Conservation (phyloP, 2,888 invertebrate genomes). For the Caenorhabditis virilis region DNA sequence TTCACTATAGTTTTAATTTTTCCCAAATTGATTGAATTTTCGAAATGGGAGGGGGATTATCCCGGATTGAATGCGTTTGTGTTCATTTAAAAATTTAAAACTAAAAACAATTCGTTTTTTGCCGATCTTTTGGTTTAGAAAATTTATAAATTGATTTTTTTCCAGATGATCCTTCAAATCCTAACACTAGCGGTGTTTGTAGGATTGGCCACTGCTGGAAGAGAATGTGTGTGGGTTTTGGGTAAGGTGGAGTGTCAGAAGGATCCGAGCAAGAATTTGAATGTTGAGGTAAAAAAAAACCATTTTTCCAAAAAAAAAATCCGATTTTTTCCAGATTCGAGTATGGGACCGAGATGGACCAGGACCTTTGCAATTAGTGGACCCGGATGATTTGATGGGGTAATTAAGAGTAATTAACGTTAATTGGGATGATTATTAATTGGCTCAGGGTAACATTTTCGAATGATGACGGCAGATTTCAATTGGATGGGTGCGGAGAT, state of each 20-base stretch:
- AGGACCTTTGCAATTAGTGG: slow-evolving; percentile 55
- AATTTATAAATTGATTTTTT: too few species aligned
- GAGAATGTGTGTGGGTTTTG: slow-evolving; percentile 64
- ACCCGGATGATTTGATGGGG: slow-evolving; percentile 68
- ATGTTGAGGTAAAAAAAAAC: slow-evolving; percentile 61
- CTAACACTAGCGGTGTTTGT: too few species aligned
- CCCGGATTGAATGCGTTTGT: too few species aligned
- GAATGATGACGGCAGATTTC: slow-evolving; percentile 64
- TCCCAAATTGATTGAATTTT: too few species aligned
- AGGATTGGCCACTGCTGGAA: slow-evolving; percentile 7
- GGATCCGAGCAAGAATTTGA: slow-evolving; percentile 58
- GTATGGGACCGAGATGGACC: slow-evolving; percentile 62
- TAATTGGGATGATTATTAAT: too few species aligned
- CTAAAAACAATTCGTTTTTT: too few species aligned
- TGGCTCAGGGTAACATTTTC: slow-evolving; percentile 63
- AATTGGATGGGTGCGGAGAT: slow-evolving; percentile 66
- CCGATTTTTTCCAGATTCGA: slow-evolving; percentile 57
- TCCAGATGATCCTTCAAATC: too few species aligned
- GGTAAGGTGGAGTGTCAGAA: slow-evolving; percentile 61
- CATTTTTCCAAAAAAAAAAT: neutral
- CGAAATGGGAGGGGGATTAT: too few species aligned
- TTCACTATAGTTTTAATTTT: too few species aligned
- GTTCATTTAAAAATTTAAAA: too few species aligned
- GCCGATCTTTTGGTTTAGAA: too few species aligned
- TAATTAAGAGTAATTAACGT: too few species aligned